Conservation (phyloP, 2,797 vertebrate species). For the Onychomys arenicola region DNA sequence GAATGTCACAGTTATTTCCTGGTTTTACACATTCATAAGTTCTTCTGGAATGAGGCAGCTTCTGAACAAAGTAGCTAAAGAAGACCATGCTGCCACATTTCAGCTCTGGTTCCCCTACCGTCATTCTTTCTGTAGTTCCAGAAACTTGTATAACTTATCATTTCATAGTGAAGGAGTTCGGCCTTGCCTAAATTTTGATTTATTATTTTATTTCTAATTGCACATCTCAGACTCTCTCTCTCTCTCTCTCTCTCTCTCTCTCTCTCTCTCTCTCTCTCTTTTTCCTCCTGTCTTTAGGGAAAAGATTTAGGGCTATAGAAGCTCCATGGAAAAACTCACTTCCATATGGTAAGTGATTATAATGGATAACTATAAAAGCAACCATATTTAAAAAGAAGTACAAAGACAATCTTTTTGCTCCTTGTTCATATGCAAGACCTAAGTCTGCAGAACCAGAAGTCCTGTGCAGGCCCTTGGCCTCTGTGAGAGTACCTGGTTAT, state of each 20-base stretch:
- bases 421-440: not conserved
- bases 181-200: constrained; percentile 3
- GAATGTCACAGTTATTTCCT: constrained; percentile 59
- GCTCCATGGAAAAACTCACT: not conserved
- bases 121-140: constrained; percentile 8
- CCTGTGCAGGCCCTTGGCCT: not conserved
- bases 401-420: not conserved
- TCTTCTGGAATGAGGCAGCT: constrained; percentile 18
- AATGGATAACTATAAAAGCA: constrained; percentile 17
- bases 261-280: too few species aligned
- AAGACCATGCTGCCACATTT: not conserved
- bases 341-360: not conserved
- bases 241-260: too few species aligned
- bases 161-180: not conserved
- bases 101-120: not conserved
- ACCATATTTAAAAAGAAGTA: not conserved
- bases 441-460: not conserved
- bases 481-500: constrained; percentile 28
- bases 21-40: constrained; percentile 54
- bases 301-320: not conserved
- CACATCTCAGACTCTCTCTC: not conserved
- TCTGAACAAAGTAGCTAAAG: constrained; percentile 23
- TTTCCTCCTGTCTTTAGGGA: not conserved
- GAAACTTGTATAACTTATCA: not conserved
- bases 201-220: constrained; percentile 33